A percentile compares a stretch with the other conserved stretches of the same genome.
These are phyloP conservation scores for Caracal caracal DNA, from an alignment of 2,113 vertebrate species.

Conservation along the genomic window DNA sequence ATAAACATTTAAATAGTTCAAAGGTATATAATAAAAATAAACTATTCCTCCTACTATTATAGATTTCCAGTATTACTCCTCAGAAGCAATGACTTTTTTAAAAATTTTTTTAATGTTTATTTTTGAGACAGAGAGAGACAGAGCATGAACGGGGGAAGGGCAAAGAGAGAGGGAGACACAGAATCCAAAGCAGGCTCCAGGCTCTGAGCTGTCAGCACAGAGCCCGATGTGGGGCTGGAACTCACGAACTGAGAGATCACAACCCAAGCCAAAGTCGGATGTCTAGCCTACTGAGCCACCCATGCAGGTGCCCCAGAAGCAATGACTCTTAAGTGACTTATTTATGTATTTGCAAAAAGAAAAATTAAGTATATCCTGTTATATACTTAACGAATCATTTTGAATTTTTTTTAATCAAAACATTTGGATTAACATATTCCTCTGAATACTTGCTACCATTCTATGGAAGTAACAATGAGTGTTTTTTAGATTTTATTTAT, in stretches of 20 bases:
- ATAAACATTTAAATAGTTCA: not conserved
- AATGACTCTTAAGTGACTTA: not conserved
- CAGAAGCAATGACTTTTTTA: not conserved
- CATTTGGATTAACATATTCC: not conserved
- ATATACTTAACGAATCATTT: not conserved
- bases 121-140: no score
- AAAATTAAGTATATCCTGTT: not conserved
- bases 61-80: not conserved
- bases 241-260: no score
- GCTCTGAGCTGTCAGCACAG: no score
- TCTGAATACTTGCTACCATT: not conserved
- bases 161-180: no score
- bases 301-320: not conserved
- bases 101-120: no score
- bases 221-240: no score
- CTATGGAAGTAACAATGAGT: not conserved
- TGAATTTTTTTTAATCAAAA: not conserved
- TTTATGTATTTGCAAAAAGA: not conserved
- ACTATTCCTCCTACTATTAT: not conserved
- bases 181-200: no score
- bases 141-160: no score
- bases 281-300: no score
- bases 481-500: not conserved
- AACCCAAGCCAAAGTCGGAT: no score
- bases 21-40: slow-evolving; percentile 6